These are phyloP conservation scores for Aegotheles bennettii DNA, from an alignment of 2,113 vertebrate species.

Conservation along the genomic window DNA sequence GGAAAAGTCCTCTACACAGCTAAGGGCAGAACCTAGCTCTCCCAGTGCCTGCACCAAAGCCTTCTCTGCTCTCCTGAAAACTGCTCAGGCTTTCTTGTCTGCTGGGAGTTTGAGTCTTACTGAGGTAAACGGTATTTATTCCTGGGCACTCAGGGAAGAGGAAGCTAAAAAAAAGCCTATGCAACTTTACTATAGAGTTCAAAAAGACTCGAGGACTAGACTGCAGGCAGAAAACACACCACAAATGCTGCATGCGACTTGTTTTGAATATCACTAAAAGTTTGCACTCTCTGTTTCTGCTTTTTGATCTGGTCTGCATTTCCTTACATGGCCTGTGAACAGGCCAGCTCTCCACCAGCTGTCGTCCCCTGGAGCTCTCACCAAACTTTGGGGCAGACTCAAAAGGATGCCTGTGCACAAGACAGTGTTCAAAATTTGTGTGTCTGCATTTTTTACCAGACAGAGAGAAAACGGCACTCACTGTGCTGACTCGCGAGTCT, in stretches of 20 bases:
- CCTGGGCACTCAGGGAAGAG: background rate
- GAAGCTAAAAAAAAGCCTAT: background rate
- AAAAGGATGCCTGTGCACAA: background rate
- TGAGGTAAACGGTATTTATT: background rate
- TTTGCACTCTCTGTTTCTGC: background rate
- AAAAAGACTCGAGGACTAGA: background rate
- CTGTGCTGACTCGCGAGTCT: background rate
- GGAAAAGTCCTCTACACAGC: background rate
- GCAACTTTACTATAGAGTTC: background rate
- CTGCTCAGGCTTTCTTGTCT: background rate
- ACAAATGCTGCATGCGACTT: background rate
- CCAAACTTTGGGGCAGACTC: background rate
- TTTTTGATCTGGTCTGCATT: background rate
- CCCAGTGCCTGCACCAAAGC: fast-evolving
- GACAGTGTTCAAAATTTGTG: background rate
- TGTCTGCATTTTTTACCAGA: background rate
- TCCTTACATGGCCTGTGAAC: background rate
- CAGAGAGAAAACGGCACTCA: background rate
- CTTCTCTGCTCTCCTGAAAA: background rate
- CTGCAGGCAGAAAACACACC: background rate
- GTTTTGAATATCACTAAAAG: background rate
- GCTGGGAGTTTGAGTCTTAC: background rate
- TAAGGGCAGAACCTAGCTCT: background rate
- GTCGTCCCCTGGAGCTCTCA: background rate
- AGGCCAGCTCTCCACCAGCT: background rate